Conservation (phyloP, 2,888 invertebrate genomes). For the Emmelina monodactyla region DNA sequence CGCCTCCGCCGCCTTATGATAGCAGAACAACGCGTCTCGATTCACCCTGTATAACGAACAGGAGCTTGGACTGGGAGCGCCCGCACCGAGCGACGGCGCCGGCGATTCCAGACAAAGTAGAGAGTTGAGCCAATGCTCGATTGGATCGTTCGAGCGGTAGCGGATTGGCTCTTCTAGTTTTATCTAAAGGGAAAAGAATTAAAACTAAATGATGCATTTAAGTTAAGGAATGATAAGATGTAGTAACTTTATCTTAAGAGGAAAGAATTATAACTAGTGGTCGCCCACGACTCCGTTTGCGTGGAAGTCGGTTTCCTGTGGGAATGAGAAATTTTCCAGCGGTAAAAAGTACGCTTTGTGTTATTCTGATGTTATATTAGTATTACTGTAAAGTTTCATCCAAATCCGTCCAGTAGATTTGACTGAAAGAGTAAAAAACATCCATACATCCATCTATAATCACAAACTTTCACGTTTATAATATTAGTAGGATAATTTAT, state of each 20-base stretch:
- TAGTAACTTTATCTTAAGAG: background rate
- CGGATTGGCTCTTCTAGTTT: constrained; percentile 94
- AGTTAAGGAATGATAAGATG: background rate
- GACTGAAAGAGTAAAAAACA: too few relatives aligned
- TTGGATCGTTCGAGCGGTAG: constrained; percentile 84
- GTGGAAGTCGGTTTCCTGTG: too few relatives aligned
- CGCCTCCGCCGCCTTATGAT: constrained; percentile 90
- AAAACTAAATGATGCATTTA: background rate
- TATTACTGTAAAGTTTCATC: too few relatives aligned
- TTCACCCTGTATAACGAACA: constrained; percentile 90
- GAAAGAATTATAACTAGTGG: too few relatives aligned
- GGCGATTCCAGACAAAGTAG: constrained; percentile 92
- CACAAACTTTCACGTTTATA: too few relatives aligned
- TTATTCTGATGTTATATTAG: too few relatives aligned
- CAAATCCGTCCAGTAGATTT: too few relatives aligned
- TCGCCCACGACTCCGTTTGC: too few relatives aligned
- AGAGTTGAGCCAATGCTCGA: constrained; percentile 91
- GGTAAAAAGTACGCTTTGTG: too few relatives aligned
- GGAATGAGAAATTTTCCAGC: too few relatives aligned
- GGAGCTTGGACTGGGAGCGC: constrained; percentile 87
- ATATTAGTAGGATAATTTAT: too few relatives aligned
- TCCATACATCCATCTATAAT: too few relatives aligned
- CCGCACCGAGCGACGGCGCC: constrained; percentile 71
- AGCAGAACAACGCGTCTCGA: constrained; percentile 94
- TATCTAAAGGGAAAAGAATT: constrained; percentile 51